These are phyloP conservation scores for Oncorhynchus nerka DNA, from an alignment of 2,113 vertebrate genomes.

Conservation along the genomic window DNA sequence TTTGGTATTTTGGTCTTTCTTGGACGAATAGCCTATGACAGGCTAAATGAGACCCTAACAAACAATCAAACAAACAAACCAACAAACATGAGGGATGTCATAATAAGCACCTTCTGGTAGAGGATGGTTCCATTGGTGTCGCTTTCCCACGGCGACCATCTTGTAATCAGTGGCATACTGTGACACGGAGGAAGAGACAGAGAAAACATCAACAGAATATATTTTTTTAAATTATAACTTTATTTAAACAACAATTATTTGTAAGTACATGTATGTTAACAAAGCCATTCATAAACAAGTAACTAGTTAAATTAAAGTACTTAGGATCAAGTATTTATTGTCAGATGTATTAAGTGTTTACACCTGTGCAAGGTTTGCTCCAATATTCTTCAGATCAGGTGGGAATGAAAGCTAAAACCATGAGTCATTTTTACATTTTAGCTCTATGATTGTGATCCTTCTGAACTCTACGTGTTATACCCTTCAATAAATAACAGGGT, in stretches of 20 bases:
- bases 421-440: neutral
- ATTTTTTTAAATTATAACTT: too few species aligned
- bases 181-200: constrained; percentile 39
- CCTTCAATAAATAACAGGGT: neutral
- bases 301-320: neutral
- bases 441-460: neutral
- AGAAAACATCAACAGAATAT: neutral
- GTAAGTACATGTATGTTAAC: neutral
- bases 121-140: too few species aligned
- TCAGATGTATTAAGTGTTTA: neutral
- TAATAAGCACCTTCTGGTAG: too few species aligned
- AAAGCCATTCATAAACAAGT: neutral
- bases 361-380: neutral
- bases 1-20: too few species aligned
- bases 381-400: neutral
- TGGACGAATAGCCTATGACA: too few species aligned
- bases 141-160: too few species aligned
- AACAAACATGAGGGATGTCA: too few species aligned
- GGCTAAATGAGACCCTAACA: too few species aligned
- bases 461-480: neutral
- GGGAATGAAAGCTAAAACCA: neutral
- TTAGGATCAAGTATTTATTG: neutral
- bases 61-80: too few species aligned
- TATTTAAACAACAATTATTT: neutral
- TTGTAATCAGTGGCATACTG: too few species aligned